Percentiles rank a stretch among this genome's conserved stretches.
Conservation (phyloP, 2,113 vertebrate species). For the Loxodonta africana region DNA sequence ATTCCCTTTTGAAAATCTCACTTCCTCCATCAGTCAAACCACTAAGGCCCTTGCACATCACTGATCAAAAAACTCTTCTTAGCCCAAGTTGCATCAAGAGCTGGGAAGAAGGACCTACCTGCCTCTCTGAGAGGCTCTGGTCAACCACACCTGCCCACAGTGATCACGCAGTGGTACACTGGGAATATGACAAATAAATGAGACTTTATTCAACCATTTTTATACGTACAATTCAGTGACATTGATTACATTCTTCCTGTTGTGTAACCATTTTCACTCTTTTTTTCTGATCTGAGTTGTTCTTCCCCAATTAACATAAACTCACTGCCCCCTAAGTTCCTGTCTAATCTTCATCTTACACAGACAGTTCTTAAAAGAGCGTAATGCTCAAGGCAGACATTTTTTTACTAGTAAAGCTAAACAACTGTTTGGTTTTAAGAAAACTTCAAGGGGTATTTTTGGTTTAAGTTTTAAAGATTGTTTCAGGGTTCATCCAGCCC, state of each 20-base stretch:
- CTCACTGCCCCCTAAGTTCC: background rate
- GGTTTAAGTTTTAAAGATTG: background rate
- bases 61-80: background rate
- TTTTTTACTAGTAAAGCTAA: background rate
- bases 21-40: background rate
- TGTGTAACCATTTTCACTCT: background rate
- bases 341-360: background rate
- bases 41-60: background rate
- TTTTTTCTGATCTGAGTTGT: background rate
- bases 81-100: background rate
- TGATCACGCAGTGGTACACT: background rate
- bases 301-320: background rate
- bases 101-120: background rate
- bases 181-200: background rate
- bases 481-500: background rate
- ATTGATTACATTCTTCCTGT: background rate
- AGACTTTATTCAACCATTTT: background rate
- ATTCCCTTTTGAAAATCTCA: conserved; percentile 26
- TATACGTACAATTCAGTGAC: background rate
- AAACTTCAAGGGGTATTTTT: background rate
- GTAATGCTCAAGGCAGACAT: background rate
- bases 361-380: background rate
- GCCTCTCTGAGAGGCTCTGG: background rate
- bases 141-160: background rate
- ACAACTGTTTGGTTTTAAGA: background rate